Evolutionary conservation across 2,797 vertebrate genomes (phyloP).

Genomic region (Eulemur albifrons): DNA sequence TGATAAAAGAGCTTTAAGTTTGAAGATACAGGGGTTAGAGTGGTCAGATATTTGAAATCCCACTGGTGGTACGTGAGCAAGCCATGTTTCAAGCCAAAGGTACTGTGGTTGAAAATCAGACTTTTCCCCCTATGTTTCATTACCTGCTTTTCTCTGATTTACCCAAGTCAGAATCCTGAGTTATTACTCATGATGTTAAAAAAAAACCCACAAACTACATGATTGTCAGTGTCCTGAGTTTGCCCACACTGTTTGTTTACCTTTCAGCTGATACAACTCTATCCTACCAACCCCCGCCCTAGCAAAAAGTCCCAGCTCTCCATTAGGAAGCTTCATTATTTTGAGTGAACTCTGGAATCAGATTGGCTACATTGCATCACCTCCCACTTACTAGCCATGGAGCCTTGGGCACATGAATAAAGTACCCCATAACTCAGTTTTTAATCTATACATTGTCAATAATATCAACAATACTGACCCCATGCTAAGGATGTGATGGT

Average conservation of each 20-base stretch:
- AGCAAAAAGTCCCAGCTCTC: background rate
- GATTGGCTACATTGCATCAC: background rate
- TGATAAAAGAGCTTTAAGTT: background rate
- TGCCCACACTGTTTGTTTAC: background rate
- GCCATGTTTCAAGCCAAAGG: background rate
- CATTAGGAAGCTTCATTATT: background rate
- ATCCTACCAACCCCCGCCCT: accelerated
- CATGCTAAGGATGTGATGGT: background rate
- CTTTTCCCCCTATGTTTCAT: background rate
- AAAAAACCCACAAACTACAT: background rate
- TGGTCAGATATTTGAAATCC: background rate
- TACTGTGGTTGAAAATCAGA: background rate
- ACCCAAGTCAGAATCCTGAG: background rate
- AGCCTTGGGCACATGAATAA: background rate
- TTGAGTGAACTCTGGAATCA: background rate
- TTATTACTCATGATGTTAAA: background rate
- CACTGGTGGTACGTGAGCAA: background rate
- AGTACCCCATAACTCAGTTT: background rate
- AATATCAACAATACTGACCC: background rate
- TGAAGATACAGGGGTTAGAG: background rate
- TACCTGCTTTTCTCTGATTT: background rate
- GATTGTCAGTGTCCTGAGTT: background rate
- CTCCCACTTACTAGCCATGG: background rate
- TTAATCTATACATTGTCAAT: background rate
- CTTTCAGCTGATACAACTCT: background rate